Evolutionary conservation across 2,888 invertebrate species (phyloP).

Genomic region (Cosmia pyralina): DNA sequence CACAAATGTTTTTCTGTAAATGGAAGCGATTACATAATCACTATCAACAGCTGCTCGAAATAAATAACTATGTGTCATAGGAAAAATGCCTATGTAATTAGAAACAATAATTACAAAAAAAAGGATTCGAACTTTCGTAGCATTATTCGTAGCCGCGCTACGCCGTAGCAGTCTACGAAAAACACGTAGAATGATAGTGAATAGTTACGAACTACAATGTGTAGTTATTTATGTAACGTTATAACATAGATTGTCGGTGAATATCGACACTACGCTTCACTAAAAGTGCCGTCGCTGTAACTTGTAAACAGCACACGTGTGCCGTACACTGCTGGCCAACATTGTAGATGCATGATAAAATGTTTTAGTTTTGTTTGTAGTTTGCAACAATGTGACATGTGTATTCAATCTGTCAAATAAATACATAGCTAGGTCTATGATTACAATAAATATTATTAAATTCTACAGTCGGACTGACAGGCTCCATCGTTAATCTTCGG

Average conservation of each 20-base stretch:
- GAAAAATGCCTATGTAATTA: background rate
- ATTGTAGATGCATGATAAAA: slow-evolving; percentile 1
- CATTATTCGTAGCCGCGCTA: slow-evolving; percentile 22
- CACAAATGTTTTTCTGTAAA: background rate
- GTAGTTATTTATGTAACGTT: slow-evolving; percentile 17
- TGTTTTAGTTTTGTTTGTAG: slow-evolving; percentile 12
- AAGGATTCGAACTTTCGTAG: slow-evolving; percentile 6
- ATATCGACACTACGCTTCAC: slow-evolving; percentile 49
- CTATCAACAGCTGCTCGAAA: background rate
- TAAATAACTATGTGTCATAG: background rate
- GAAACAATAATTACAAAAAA: background rate
- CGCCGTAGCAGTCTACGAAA: slow-evolving; percentile 27
- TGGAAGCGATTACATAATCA: background rate
- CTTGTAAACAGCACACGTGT: slow-evolving; percentile 57
- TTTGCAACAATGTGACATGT: slow-evolving; percentile 9
- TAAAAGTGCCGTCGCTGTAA: slow-evolving; percentile 44
- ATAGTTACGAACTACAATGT: slow-evolving; percentile 8
- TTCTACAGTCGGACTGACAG: too few species aligned
- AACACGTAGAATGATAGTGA: background rate
- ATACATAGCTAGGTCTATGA: background rate
- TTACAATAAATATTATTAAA: background rate
- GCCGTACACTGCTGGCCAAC: slow-evolving; percentile 44
- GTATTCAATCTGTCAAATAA: background rate
- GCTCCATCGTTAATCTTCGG: too few species aligned
- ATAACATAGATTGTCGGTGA: slow-evolving; percentile 30